A percentile compares a stretch with the other conserved stretches of the same genome.
Evolutionary conservation across 2,797 vertebrate species (phyloP).

Genomic region (Natrix natrix): DNA sequence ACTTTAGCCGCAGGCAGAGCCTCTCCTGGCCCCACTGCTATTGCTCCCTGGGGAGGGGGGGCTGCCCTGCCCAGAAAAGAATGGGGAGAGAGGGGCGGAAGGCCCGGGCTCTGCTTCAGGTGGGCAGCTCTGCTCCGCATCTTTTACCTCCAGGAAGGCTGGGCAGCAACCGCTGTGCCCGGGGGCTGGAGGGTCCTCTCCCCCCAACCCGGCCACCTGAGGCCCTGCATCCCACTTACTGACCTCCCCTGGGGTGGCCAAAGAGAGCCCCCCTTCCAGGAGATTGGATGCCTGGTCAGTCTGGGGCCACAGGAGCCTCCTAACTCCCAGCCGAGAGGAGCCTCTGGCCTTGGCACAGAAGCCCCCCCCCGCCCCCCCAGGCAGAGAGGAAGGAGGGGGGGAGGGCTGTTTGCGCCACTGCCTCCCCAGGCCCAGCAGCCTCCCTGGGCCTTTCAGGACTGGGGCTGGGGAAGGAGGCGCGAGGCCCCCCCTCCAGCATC

Average conservation of each 20-base stretch:
- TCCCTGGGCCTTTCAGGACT: neutral
- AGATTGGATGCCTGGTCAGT: no score
- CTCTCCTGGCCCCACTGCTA: neutral
- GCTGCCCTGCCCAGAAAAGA: conserved; percentile 71
- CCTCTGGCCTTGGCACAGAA: neutral
- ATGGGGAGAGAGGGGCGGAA: conserved; percentile 71
- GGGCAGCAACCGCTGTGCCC: conserved; percentile 43
- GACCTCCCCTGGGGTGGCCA: neutral
- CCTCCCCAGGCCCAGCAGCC: no score
- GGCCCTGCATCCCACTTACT: neutral
- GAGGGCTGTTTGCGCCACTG: no score
- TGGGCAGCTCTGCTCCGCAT: conserved; percentile 76
- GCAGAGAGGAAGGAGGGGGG: neutral
- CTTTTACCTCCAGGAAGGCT: conserved; percentile 64
- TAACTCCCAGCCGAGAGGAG: no score
- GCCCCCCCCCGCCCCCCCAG: no score
- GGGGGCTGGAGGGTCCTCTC: neutral
- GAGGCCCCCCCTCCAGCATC: accelerated
- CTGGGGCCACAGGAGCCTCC: neutral
- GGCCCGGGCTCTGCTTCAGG: conserved; percentile 78
- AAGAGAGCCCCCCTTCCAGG: neutral
- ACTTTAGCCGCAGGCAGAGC: conserved; percentile 74
- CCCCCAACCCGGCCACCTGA: no score
- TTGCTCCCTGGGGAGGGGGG: conserved; percentile 56
- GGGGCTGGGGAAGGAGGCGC: neutral